Evolutionary conservation across 2,113 vertebrate species (phyloP).

Genomic region (Holacanthus passer): DNA sequence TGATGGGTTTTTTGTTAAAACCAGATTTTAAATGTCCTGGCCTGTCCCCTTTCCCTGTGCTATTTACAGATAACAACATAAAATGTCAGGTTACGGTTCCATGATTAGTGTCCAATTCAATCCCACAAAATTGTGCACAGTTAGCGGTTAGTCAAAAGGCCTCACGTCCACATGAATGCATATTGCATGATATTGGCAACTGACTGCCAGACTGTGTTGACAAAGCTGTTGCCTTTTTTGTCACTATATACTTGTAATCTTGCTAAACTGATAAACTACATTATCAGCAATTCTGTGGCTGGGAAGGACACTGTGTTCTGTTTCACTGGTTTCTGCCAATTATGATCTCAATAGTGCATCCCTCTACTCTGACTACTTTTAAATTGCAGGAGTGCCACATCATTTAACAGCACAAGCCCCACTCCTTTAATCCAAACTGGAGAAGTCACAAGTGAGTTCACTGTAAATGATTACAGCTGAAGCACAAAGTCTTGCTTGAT

Average conservation of each 20-base stretch:
- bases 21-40: too few relatives aligned
- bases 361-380: neutral
- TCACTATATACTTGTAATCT: neutral
- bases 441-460: neutral
- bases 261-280: neutral
- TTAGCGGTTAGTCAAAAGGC: neutral
- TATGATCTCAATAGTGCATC: too few relatives aligned
- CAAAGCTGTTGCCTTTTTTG: neutral
- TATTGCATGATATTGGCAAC: neutral
- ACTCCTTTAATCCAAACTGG: neutral
- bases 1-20: too few relatives aligned
- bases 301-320: neutral
- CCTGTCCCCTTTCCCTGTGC: too few relatives aligned
- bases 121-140: neutral
- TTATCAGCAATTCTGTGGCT: neutral
- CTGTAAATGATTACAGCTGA: neutral
- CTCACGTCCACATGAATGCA: neutral
- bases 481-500: neutral
- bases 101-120: neutral
- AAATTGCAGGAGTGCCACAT: neutral
- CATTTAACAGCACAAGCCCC: neutral
- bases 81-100: too few relatives aligned
- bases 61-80: too few relatives aligned
- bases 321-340: too few relatives aligned
- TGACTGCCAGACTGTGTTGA: neutral